These are phyloP conservation scores for Columba janthina DNA, from an alignment of 2,113 vertebrate genomes.

Conservation along the genomic window DNA sequence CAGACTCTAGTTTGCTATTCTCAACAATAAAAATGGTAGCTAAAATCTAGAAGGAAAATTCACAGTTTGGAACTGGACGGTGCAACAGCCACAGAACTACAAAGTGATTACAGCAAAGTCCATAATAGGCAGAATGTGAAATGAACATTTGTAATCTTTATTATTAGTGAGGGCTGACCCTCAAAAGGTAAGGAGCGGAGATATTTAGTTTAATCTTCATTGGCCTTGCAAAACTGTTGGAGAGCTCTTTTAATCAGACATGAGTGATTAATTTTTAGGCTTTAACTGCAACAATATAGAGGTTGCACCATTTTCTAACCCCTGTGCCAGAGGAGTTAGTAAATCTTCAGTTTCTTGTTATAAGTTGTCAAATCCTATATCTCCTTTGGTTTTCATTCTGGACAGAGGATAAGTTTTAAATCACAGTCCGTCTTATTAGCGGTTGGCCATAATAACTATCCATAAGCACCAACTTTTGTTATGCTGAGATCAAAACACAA, in stretches of 20 bases:
- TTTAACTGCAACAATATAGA: background rate
- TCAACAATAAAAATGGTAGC: background rate
- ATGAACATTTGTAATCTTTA: background rate
- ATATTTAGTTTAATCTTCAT: background rate
- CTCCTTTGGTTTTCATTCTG: background rate
- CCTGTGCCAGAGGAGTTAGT: background rate
- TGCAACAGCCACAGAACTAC: background rate
- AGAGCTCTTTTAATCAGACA: background rate
- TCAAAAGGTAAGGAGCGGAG: background rate
- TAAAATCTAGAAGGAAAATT: background rate
- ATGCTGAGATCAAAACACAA: background rate
- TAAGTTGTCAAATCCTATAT: slow-evolving; percentile 1
- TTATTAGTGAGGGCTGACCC: background rate
- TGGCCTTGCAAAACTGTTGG: background rate
- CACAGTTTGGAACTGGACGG: background rate
- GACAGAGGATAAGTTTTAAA: slow-evolving; percentile 17
- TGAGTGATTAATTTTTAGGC: background rate
- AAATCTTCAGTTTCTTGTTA: background rate
- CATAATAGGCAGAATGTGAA: background rate
- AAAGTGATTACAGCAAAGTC: background rate
- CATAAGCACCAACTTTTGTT: background rate
- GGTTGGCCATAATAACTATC: background rate
- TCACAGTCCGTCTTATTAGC: background rate
- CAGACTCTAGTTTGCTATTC: background rate
- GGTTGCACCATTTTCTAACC: background rate